Conservation (phyloP, 2,888 invertebrate species). For the Neuroscelio doddi region DNA sequence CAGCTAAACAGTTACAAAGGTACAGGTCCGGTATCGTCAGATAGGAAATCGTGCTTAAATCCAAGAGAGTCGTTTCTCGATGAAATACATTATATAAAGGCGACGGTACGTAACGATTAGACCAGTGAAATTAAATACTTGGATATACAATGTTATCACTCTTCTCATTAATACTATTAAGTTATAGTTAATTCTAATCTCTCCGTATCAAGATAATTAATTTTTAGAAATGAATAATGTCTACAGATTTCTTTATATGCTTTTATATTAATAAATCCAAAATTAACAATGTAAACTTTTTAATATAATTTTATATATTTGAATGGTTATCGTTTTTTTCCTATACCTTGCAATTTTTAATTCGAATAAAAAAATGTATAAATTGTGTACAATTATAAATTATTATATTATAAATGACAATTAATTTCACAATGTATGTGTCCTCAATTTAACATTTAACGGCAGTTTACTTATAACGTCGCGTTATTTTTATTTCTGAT, state of each 20-base stretch:
- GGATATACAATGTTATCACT: not conserved
- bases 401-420: no score
- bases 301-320: no score
- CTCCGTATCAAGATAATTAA: no score
- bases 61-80: not conserved
- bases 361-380: no score
- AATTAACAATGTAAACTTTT: no score
- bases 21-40: not conserved
- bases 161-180: no score
- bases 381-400: not conserved
- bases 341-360: not conserved
- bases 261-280: no score
- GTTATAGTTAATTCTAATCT: no score
- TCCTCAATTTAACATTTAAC: constrained; percentile 13
- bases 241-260: no score
- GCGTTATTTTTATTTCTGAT: constrained; percentile 13
- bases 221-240: no score
- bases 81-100: constrained; percentile 3
- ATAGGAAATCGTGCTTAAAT: not conserved
- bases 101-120: constrained; percentile 6
- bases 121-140: not conserved
- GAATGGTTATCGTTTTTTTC: not conserved
- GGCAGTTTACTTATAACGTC: constrained; percentile 11
- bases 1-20: not conserved
- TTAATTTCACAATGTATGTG: not conserved